phyloP scores from a whole-genome alignment of 1,140 invertebrate genomes.

The Drosophila lini region DNA sequence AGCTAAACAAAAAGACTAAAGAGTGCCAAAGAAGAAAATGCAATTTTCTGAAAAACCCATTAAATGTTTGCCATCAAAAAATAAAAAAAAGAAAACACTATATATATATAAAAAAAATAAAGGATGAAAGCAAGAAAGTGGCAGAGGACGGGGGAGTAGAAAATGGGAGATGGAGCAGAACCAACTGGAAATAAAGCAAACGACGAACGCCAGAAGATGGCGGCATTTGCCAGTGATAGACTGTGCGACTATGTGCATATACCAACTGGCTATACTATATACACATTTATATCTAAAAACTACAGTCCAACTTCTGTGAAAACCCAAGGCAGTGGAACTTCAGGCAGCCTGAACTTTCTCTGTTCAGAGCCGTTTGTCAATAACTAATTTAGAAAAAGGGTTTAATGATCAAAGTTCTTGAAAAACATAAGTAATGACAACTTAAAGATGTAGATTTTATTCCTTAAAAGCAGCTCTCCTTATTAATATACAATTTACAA shows the following conservation, averaged over 20 bases:
- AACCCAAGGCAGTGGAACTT: constrained; percentile 12
- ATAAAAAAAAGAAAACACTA: constrained; percentile 14
- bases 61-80: constrained; percentile 79
- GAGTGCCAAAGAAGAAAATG: constrained; percentile 83
- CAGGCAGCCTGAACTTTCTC: background rate
- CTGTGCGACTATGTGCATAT: constrained; percentile 47
- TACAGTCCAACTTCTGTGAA: constrained; percentile 7
- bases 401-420: background rate
- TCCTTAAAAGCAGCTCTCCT: no score
- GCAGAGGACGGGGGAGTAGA: constrained; percentile 10
- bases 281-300: constrained; percentile 16
- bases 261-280: constrained; percentile 29
- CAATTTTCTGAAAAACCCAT: constrained; percentile 84
- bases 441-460: background rate
- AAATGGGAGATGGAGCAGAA: constrained; percentile 34
- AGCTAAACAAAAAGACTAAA: constrained; percentile 79
- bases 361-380: background rate
- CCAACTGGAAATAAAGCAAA: constrained; percentile 76
- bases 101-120: constrained; percentile 33
- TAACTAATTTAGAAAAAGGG: background rate
- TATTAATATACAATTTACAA: background rate
- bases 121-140: constrained; percentile 38
- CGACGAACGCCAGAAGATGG: constrained; percentile 60
- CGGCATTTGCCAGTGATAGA: constrained; percentile 48
- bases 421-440: background rate